Percentiles rank a stretch among this genome's conserved stretches.
Evolutionary conservation across 2,113 vertebrate species (phyloP).

Genomic region (Rhegmatorhina hoffmannsi): DNA sequence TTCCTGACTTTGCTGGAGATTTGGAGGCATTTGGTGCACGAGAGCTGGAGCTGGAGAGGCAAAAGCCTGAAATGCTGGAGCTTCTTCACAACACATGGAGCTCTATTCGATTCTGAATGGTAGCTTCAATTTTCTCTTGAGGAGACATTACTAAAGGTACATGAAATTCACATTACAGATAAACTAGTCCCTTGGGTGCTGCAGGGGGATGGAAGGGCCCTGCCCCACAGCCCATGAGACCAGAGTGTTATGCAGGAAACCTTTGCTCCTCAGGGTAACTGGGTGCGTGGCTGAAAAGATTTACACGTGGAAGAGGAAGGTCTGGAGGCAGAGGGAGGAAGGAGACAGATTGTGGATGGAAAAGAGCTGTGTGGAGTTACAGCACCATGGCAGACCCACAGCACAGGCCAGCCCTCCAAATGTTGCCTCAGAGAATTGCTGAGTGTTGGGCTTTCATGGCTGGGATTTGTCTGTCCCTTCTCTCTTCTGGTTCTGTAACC

Average conservation of each 20-base stretch:
- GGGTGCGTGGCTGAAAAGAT: neutral
- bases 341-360: neutral
- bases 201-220: conserved; percentile 14
- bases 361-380: neutral
- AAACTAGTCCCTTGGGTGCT: conserved; percentile 17
- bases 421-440: neutral
- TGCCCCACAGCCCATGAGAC: neutral
- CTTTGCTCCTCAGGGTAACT: conserved; percentile 23
- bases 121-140: neutral
- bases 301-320: neutral
- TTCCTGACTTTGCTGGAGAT: neutral
- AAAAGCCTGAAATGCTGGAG: neutral
- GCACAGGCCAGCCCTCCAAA: neutral
- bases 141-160: neutral
- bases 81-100: neutral
- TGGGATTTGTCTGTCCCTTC: neutral
- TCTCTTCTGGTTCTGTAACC: neutral
- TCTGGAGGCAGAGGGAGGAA: neutral
- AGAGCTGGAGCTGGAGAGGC: neutral
- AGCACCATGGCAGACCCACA: neutral
- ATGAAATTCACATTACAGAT: conserved; percentile 25
- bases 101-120: neutral
- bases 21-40: neutral
- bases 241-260: conserved; percentile 11
- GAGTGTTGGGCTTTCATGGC: neutral